Evolutionary conservation across 2,888 invertebrate species (phyloP), one percentile per base, ranked within the genome.

Genomic region (Drosophila lacicola): DNA sequence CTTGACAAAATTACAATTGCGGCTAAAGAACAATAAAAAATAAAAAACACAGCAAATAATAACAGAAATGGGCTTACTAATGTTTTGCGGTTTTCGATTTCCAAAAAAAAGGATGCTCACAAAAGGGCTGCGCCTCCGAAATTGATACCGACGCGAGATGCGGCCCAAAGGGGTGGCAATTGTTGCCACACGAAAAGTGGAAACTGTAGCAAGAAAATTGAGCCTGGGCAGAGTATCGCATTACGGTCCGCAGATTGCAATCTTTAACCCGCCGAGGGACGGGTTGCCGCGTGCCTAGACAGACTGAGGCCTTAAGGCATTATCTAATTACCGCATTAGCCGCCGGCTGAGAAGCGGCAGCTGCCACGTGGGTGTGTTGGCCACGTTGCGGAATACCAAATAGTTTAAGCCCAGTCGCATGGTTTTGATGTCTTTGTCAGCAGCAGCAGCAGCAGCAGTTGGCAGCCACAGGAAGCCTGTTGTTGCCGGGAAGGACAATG

Each of bases 251-350:
- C 68, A 76, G 89, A 89, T 88, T 84, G 85, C 85, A 78, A 88
- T 88, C 88, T 83, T 80, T 78, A 76, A 71, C 74, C 75, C 80
- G 66, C 56, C 56, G 50, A 44, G 51, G 34, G 56, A 62, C 57
- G 39, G 29, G 14, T 6, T 63, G 78, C 80, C 89, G 68, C 89
- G 90, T 86, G 85, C 81, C 90, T 36, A 29, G 10, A 9, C 25
- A 29, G 25, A 3, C 25, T 6, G 45, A 14, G 37, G n/a, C 17
- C 44, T 17, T 8, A 33, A 62, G 77, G 75, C 60, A 88, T 82
- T 74, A 85, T 88, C 81, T 89, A 90, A 86, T 86, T 86, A 90
- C 75, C 87, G 76, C 76, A 83, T 86, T 88, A 89, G 78, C 62
- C 50, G 68, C 73, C 57, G 58, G 45, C 33, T 47, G 54, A 47